These are phyloP conservation scores for Lydus trimaculatus DNA, from an alignment of 2,888 invertebrate species.

Conservation along the genomic window DNA sequence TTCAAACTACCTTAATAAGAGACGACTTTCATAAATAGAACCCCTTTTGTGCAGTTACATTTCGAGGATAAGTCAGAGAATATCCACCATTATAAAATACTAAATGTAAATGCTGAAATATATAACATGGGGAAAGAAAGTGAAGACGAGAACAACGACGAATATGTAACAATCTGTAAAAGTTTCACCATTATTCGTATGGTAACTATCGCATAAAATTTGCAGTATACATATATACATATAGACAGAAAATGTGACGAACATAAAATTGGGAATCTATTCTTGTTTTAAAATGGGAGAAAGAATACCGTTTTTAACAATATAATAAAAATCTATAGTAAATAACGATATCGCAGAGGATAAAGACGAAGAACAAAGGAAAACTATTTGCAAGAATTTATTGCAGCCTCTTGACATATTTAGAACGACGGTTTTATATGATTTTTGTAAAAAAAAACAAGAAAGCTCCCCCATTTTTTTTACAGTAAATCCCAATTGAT, in stretches of 20 bases:
- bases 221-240: neutral
- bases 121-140: neutral
- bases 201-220: neutral
- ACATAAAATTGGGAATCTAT: neutral
- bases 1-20: neutral
- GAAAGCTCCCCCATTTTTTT: too few species aligned
- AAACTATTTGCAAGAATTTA: neutral
- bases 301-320: neutral
- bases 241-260: neutral
- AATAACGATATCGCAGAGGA: neutral
- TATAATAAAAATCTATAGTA: neutral
- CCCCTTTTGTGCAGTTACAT: neutral
- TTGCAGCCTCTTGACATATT: neutral
- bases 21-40: neutral
- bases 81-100: neutral
- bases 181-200: neutral
- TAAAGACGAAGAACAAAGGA: neutral
- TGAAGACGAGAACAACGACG: too few species aligned
- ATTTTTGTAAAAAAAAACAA: neutral
- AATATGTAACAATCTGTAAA: neutral
- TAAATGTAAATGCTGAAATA: too few species aligned
- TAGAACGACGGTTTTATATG: neutral
- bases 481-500: neutral
- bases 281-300: neutral
- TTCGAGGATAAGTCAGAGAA: neutral